phyloP scores from a whole-genome alignment of 2,888 invertebrate species.

The Dicyrtoma fusca region DNA sequence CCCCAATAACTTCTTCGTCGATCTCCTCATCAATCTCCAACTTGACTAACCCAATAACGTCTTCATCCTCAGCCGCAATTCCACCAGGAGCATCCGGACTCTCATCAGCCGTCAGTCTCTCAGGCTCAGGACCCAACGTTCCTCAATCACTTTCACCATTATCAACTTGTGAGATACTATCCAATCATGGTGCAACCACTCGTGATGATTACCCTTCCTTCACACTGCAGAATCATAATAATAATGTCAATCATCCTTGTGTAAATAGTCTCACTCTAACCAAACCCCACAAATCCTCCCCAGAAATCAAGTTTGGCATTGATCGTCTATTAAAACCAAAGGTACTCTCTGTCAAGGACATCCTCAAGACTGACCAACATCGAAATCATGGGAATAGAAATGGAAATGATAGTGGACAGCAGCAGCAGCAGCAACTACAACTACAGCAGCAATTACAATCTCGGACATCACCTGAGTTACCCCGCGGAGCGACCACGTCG shows the following conservation, averaged over 20 bases:
- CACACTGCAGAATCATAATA: conserved; percentile 23
- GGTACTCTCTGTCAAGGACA: conserved; percentile 56
- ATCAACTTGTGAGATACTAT: conserved; percentile 12
- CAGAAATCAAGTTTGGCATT: conserved; percentile 56
- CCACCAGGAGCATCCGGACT: background rate
- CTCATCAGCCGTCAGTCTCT: conserved; percentile 32
- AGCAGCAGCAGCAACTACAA: conserved; percentile 21
- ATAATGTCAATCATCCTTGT: background rate
- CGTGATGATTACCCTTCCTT: conserved; percentile 29
- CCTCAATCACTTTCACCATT: conserved; percentile 35
- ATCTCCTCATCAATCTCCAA: conserved; percentile 47
- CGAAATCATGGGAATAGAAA: conserved; percentile 12
- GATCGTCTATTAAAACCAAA: conserved; percentile 55
- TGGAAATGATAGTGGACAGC: background rate
- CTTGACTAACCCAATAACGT: conserved; percentile 43
- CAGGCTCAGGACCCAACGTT: conserved; percentile 32
- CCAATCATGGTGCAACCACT: conserved; percentile 36
- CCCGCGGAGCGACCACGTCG: background rate
- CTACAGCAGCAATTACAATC: conserved; percentile 3
- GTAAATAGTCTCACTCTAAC: background rate
- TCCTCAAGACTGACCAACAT: conserved; percentile 43
- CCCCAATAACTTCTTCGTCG: conserved; percentile 40
- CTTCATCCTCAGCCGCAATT: conserved; percentile 34
- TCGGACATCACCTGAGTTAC: background rate
- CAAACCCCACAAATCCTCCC: conserved; percentile 25